Evolutionary conservation across 2,797 vertebrate species (phyloP).

Genomic region (Onychomys arenicola): DNA sequence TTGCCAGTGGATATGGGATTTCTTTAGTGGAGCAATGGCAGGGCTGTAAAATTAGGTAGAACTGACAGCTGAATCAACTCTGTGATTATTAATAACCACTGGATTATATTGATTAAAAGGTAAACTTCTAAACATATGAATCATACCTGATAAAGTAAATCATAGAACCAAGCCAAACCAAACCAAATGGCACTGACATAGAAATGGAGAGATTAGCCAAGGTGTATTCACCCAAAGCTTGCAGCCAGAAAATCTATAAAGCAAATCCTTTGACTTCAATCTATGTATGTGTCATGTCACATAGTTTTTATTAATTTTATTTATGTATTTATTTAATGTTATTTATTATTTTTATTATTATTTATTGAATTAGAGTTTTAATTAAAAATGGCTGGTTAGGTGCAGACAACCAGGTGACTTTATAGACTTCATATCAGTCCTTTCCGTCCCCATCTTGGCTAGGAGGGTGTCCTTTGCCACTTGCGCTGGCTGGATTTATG

Average conservation of each 20-base stretch:
- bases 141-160: neutral
- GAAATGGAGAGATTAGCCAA: neutral
- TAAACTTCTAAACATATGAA: neutral
- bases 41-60: neutral
- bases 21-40: neutral
- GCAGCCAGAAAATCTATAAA: neutral
- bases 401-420: neutral
- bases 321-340: too few species aligned
- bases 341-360: too few species aligned
- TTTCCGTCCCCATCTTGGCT: neutral
- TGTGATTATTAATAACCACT: constrained; percentile 6
- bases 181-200: neutral
- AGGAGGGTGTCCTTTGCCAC: neutral
- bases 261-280: neutral
- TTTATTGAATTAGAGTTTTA: too few species aligned
- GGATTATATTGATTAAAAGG: neutral
- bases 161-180: neutral
- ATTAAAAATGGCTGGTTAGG: neutral
- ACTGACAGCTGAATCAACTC: neutral
- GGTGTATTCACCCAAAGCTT: neutral
- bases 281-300: neutral
- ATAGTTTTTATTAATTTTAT: too few species aligned
- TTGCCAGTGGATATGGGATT: neutral
- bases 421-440: neutral
- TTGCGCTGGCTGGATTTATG: neutral